Conservation (phyloP, 2,797 vertebrate genomes). For the Tapera naevia region DNA sequence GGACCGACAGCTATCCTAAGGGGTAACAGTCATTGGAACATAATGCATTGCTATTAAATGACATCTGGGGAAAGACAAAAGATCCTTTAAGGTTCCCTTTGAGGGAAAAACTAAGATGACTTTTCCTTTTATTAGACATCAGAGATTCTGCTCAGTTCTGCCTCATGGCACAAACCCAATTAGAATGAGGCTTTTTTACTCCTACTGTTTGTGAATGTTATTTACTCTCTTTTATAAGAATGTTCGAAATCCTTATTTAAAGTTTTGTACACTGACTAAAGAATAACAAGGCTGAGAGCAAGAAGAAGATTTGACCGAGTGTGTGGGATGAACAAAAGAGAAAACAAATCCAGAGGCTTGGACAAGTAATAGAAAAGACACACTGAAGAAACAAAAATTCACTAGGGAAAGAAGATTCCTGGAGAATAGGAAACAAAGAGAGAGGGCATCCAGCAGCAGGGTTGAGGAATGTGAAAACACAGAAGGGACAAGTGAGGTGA, state of each 20-base stretch:
- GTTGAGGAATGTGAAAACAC: neutral
- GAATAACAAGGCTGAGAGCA: neutral
- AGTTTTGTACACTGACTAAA: neutral
- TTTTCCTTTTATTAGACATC: neutral
- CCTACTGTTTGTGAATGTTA: neutral
- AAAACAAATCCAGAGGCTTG: neutral
- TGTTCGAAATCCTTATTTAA: neutral
- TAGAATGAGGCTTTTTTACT: neutral
- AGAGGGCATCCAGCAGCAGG: neutral
- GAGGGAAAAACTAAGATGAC: neutral
- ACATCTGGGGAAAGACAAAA: neutral
- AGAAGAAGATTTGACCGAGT: neutral
- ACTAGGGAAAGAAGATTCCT: neutral
- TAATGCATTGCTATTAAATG: neutral
- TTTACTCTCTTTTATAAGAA: neutral
- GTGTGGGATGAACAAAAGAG: neutral
- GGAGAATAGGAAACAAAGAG: neutral
- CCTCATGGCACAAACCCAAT: neutral
- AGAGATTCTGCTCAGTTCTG: neutral
- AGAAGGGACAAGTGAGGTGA: neutral
- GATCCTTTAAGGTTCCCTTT: neutral
- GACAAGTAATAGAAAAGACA: neutral
- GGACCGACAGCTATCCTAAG: neutral
- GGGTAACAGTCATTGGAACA: neutral
- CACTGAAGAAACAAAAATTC: neutral